Base-by-base conservation (phyloP, 2,113 vertebrate genomes). In the Charina bottae region DNA sequence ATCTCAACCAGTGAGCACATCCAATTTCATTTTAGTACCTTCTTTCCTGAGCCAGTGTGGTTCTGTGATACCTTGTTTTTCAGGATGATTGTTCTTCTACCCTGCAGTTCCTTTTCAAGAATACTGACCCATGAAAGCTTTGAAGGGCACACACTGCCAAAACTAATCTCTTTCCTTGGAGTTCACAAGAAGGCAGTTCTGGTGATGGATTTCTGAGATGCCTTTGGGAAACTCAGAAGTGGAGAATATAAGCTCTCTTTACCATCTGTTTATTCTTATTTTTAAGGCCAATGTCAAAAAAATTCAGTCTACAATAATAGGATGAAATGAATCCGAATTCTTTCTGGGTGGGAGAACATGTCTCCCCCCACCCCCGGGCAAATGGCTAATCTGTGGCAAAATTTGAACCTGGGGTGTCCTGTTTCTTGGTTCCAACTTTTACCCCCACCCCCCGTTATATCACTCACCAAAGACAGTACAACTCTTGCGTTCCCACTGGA, bases 21-120 rank as follows among this genome's bases (percentile, higher is more conserved):
- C 49, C 90, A 54, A 54, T 55, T 90, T 84, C 64, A 62, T 94
- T 93, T 93, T 83, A 92, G 87, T 1, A 87, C 55, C 26, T 89
- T 87, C 37, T 87, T 93, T 93, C 78, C 15, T 59, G 37, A 94
- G 84, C 12, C n/a, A 53, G 85, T 56, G 1, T 28, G 17, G 4
- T 12, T 88, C 87, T 90, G 55, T 87, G 59, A 10, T 42, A 91
- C 72, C 62, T 88, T 87, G 4, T 72, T 92, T 91, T 87, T 93
- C 90, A 93, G 88, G 87, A 90, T 94, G 85, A 95, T 95, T 95
- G 91, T 96, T 92, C 89, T 93, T 68, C 59, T 5, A 6, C 54
- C 33, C 23, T 87, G 37, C 15, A 6, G 3, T 56, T 54, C 33
- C 62, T 87, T 87, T 87, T 83, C 60, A 90, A 94, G 90, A 90